Evolutionary conservation across 2,888 invertebrate species (phyloP).

Genomic region (Ophion obscuratus): DNA sequence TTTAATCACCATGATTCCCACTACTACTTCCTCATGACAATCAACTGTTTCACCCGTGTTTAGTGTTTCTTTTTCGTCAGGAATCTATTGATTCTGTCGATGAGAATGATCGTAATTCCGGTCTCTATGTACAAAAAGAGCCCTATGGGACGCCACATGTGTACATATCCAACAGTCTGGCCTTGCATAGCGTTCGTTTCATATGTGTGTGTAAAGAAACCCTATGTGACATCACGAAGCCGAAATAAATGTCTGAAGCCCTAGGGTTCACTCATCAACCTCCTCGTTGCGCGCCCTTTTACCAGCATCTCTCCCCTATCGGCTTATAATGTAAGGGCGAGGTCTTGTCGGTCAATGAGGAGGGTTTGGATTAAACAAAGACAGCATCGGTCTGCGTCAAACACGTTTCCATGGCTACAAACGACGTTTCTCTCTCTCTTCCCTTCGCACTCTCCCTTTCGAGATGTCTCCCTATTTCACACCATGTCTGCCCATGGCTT

Average conservation of each 20-base stretch:
- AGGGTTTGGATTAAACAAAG: conserved; percentile 74
- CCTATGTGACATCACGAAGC: conserved; percentile 24
- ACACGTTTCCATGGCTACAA: conserved; percentile 77
- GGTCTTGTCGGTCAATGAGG: conserved; percentile 68
- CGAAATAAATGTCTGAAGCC: conserved; percentile 31
- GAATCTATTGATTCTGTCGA: conserved; percentile 35
- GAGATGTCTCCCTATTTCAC: neutral
- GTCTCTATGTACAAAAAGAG: neutral
- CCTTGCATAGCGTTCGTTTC: neutral
- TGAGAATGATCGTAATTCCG: conserved; percentile 27
- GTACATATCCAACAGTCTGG: neutral
- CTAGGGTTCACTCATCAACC: conserved; percentile 28
- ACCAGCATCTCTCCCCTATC: conserved; percentile 33
- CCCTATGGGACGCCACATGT: neutral
- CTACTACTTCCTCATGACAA: neutral
- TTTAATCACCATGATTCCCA: neutral
- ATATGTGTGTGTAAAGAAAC: conserved; percentile 6
- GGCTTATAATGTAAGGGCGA: conserved; percentile 50
- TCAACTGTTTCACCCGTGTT: neutral
- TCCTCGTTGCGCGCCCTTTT: neutral
- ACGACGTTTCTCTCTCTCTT: conserved; percentile 53
- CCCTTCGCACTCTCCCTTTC: neutral
- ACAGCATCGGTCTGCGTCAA: conserved; percentile 65
- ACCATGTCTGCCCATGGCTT: conserved; percentile 66
- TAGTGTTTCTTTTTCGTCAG: conserved; percentile 1